These are phyloP conservation scores for Mactra quadrangularis DNA, from an alignment of 1,140 invertebrate species.

Conservation along the genomic window DNA sequence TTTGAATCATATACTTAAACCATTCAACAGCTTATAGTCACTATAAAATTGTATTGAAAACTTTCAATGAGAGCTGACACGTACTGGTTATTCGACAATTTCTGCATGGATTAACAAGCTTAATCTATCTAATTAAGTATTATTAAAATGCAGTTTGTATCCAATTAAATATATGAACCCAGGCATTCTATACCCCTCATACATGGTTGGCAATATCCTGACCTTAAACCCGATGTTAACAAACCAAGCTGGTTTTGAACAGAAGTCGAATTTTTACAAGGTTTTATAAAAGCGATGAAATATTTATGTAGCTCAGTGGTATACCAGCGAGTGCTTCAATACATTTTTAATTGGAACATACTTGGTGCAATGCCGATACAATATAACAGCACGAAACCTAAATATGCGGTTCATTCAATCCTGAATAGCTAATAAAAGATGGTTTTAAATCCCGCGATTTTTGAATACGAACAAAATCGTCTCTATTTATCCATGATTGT, in stretches of 20 bases:
- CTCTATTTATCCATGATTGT: conserved; percentile 18
- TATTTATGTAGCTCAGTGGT: conserved; percentile 22
- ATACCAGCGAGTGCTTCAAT: conserved; percentile 21
- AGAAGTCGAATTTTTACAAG: conserved; percentile 32
- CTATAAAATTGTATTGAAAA: conserved; percentile 18
- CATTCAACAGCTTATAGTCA: background rate
- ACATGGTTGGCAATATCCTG: conserved; percentile 15
- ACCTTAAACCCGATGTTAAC: conserved; percentile 23
- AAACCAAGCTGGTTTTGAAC: conserved; percentile 19
- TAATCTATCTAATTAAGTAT: conserved; percentile 47
- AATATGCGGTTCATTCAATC: conserved; percentile 14
- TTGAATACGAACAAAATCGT: conserved; percentile 42
- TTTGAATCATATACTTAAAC: too few relatives aligned
- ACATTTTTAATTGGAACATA: conserved; percentile 53
- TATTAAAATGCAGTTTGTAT: conserved; percentile 48
- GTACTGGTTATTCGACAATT: conserved; percentile 9
- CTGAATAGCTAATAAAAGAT: conserved; percentile 2
- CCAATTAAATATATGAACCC: conserved; percentile 30
- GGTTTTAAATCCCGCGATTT: conserved; percentile 19
- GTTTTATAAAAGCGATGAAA: conserved; percentile 6
- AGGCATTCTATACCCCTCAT: conserved; percentile 3
- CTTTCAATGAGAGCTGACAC: background rate
- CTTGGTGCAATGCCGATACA: conserved; percentile 32
- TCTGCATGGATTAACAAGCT: conserved; percentile 10
- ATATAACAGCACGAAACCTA: background rate